These are phyloP conservation scores for Chelmon rostratus DNA, from an alignment of 2,797 vertebrate species.

Conservation along the genomic window DNA sequence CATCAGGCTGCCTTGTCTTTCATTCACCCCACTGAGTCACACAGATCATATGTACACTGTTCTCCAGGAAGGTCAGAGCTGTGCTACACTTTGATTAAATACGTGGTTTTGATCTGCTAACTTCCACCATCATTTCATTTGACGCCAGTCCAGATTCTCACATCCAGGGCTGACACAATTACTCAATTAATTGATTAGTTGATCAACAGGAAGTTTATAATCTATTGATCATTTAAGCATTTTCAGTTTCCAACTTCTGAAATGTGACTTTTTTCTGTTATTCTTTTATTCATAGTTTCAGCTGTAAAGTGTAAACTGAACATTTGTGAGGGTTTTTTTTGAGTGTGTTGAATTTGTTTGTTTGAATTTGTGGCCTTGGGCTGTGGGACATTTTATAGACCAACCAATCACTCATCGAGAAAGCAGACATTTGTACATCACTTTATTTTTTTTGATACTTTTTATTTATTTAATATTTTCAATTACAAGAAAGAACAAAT, in stretches of 20 bases:
- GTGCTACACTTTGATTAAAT: neutral
- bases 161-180: neutral
- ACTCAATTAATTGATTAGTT: neutral
- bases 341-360: too few relatives aligned
- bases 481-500: too few relatives aligned
- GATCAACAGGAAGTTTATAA: neutral
- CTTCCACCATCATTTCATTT: neutral
- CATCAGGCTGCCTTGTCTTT: neutral
- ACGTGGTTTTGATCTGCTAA: neutral
- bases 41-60: neutral
- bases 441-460: too few relatives aligned
- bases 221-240: neutral
- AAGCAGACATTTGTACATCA: too few relatives aligned
- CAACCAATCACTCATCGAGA: too few relatives aligned
- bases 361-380: too few relatives aligned
- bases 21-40: constrained; percentile 21
- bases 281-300: neutral
- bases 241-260: neutral
- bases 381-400: too few relatives aligned
- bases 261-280: neutral
- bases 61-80: neutral
- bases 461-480: too few relatives aligned
- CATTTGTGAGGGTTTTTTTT: too few relatives aligned
- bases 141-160: neutral
- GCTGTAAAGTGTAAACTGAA: too few relatives aligned